Conservation (phyloP, 2,113 vertebrate species). For the Arizona elegans region DNA sequence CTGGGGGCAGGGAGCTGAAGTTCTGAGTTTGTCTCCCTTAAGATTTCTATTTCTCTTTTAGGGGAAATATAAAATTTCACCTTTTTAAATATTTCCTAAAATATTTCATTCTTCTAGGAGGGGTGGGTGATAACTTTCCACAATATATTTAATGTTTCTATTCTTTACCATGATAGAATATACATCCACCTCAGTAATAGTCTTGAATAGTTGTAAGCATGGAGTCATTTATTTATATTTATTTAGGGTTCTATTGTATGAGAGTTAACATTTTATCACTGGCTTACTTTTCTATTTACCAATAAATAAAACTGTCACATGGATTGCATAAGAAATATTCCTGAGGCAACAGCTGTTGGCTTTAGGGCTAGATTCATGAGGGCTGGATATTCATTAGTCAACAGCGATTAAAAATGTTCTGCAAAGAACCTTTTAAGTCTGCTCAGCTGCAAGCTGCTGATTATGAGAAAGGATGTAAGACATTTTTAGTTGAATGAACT, state of each 20-base stretch:
- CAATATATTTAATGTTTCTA: not conserved
- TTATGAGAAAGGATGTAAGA: conserved; percentile 50
- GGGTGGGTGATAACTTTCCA: no score
- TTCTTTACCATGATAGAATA: not conserved
- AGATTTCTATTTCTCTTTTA: no score
- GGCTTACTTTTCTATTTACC: conserved; percentile 12
- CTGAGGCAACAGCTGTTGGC: conserved; percentile 41
- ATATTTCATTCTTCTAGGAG: no score
- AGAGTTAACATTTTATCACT: conserved; percentile 4
- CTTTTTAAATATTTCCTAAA: no score
- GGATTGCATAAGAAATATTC: conserved; percentile 29
- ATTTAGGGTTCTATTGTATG: not conserved
- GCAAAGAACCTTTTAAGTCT: conserved; percentile 52
- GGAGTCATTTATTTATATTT: conserved; percentile 4
- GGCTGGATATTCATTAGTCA: conserved; percentile 56
- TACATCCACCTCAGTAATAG: not conserved
- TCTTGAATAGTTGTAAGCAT: not conserved
- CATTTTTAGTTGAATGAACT: conserved; percentile 46
- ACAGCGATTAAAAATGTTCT: conserved; percentile 59
- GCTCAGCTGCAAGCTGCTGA: conserved; percentile 53
- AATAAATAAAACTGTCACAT: conserved; percentile 36
- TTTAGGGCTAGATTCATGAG: conserved; percentile 62
- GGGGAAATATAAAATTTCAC: no score
- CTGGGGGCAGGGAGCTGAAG: no score
- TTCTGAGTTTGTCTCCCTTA: no score